A percentile compares a stretch with the other conserved stretches of the same genome.
Evolutionary conservation across 2,888 invertebrate species (phyloP).

Genomic region (Geotrupes spiniger): DNA sequence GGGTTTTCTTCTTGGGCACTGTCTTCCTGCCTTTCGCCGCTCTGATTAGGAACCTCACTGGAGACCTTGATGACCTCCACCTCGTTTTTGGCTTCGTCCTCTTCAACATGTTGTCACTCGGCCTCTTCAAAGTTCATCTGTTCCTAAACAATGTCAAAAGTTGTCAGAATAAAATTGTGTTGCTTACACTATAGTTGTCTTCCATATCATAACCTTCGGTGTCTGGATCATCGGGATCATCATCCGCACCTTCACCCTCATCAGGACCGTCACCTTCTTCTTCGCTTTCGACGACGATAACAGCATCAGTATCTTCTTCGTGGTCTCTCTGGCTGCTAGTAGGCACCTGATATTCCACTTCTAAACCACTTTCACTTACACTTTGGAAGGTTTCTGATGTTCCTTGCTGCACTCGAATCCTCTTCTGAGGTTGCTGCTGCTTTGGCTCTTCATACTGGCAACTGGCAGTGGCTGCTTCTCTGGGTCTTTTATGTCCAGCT

Average conservation of each 20-base stretch:
- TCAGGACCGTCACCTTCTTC: slow-evolving; percentile 60
- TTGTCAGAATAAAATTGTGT: too few relatives aligned
- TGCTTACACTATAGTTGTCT: slow-evolving; percentile 27
- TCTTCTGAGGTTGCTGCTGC: slow-evolving; percentile 52
- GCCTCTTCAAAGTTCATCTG: slow-evolving; percentile 55
- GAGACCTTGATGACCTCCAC: slow-evolving; percentile 62
- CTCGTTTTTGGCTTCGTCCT: slow-evolving; percentile 52
- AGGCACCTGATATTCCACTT: slow-evolving; percentile 81
- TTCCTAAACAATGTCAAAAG: too few relatives aligned
- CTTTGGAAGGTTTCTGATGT: slow-evolving; percentile 25
- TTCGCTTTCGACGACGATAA: slow-evolving; percentile 76
- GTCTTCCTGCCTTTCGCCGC: slow-evolving; percentile 37
- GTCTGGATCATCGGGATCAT: slow-evolving; percentile 56
- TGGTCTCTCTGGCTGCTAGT: slow-evolving; percentile 85
- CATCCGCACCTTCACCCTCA: slow-evolving; percentile 55
- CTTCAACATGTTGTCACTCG: slow-evolving; percentile 54
- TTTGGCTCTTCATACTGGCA: slow-evolving; percentile 51
- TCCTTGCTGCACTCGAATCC: slow-evolving; percentile 50
- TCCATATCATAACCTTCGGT: slow-evolving; percentile 59
- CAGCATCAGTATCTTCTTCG: slow-evolving; percentile 65
- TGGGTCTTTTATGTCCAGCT: slow-evolving; percentile 59
- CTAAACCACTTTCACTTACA: slow-evolving; percentile 56
- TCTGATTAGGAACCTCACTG: slow-evolving; percentile 64
- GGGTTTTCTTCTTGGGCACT: slow-evolving; percentile 46
- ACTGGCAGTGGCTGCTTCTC: slow-evolving; percentile 57